phyloP scores from a whole-genome alignment of 2,888 invertebrate genomes.

The Branchinecta sandiegonensis region DNA sequence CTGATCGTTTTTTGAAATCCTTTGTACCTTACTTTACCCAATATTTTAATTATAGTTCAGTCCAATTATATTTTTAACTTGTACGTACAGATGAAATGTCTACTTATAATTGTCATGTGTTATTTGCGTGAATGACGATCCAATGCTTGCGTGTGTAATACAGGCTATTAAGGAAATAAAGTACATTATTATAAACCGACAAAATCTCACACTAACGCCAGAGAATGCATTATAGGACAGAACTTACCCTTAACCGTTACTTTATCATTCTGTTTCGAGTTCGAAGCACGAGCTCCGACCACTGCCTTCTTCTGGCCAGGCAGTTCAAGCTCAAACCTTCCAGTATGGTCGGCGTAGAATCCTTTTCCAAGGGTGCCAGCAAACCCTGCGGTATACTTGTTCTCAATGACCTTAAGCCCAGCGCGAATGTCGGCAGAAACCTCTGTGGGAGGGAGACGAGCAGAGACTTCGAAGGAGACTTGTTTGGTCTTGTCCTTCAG shows the following conservation, averaged over 20 bases:
- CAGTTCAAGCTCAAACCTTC: conserved; percentile 19
- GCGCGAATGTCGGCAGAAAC: conserved; percentile 4
- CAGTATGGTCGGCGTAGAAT: conserved; percentile 21
- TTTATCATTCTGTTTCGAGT: background rate
- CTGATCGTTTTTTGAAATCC: no score
- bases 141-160: no score
- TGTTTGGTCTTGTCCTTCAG: conserved; percentile 54
- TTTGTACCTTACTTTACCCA: no score
- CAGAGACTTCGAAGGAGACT: conserved; percentile 40
- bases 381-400: background rate
- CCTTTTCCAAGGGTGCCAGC: background rate
- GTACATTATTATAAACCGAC: no score
- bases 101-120: no score
- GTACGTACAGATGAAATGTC: no score
- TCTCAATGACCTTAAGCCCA: conserved; percentile 10
- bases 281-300: background rate
- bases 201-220: no score
- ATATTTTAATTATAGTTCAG: no score
- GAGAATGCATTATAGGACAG: no score
- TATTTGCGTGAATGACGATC: no score
- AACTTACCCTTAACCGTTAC: background rate
- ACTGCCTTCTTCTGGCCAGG: conserved; percentile 21
- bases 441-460: conserved; percentile 12
- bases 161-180: no score
- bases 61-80: no score